Base-by-base conservation (phyloP, 37 sponge, comb jelly and placozoan genomes). In the Mnemiopsis leidyi region DNA sequence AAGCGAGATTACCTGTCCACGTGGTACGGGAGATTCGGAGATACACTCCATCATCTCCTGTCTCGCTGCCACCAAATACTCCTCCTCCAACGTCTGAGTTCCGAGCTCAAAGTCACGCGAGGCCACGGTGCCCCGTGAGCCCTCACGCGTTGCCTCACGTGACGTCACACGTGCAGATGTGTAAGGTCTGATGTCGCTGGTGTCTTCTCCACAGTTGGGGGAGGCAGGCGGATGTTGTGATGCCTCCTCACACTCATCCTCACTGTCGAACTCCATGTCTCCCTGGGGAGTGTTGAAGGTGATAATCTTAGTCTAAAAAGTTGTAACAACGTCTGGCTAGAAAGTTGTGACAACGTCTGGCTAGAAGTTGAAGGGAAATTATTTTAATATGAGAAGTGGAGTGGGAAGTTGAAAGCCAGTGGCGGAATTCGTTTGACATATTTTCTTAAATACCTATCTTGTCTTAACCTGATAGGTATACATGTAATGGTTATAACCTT, bases 41-140 rank as follows among this genome's bases (percentile, higher is more conserved):
- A 48, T 48, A 48, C 61, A 48, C 61, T 48, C 61, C 61, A 48
- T 48, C 73, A 26, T 32, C 34, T 31, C 90, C 24, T 38, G 28
- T 25, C 90, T 85, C 3, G 90, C 90, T 3, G 61, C 61, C 35
- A 18, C 61, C 61, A 85, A 33, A 26, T 85, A 85, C 61, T 85
- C 90, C 90, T 85, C 48, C 90, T 85, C 90, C 29, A 39, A 39
- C 0, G 90, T 85, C 30, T 85, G 90, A 29, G 90, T 85, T n/a
- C 38, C 90, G 5, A 40, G 90, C 90, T 85, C 90, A 25, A 39
- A 85, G 29, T 85, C 61, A 40, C 90, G 90, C 21, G 90, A 38
- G 38, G 3, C 36, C 26, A 40, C 5, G 18, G 33, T 23, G 29
- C 48, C 48, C 1, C 61, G 34, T 69, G 73, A 69, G 18, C 18